These are phyloP conservation scores for Pseudorasbora parva DNA, from an alignment of 2,113 vertebrate genomes.

Conservation along the genomic window DNA sequence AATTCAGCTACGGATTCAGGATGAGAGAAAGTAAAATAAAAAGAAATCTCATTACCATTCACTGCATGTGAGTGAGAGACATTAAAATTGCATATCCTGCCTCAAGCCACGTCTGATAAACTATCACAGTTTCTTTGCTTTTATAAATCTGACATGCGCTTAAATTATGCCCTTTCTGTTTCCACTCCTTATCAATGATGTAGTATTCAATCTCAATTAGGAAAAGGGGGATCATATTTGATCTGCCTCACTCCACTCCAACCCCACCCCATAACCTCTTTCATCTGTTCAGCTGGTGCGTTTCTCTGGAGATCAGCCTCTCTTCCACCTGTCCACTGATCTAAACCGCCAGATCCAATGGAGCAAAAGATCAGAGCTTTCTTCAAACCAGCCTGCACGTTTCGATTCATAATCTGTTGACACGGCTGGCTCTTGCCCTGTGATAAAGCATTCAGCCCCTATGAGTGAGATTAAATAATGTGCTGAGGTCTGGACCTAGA, in stretches of 20 bases:
- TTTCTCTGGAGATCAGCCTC: not conserved
- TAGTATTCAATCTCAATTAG: conserved; percentile 39
- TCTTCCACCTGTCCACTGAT: conserved; percentile 6
- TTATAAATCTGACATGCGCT: conserved; percentile 56
- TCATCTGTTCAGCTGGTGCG: not conserved
- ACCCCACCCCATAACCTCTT: not conserved
- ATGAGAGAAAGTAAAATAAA: not conserved
- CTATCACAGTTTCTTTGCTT: conserved; percentile 54
- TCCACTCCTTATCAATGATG: conserved; percentile 35
- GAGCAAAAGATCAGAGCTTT: conserved; percentile 27
- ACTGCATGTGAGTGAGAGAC: conserved; percentile 30
- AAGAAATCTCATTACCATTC: conserved; percentile 55
- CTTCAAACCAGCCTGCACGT: not conserved
- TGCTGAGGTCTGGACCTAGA: not conserved
- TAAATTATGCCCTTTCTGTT: conserved; percentile 48
- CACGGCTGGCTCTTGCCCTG: not conserved
- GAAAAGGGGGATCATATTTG: conserved; percentile 38
- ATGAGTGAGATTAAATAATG: conserved; percentile 26
- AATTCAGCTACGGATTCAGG: conserved; percentile 2
- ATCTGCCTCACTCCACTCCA: not conserved
- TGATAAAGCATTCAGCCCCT: conserved; percentile 17
- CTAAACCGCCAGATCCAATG: conserved; percentile 20
- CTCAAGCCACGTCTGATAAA: conserved; percentile 55
- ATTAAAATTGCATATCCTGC: conserved; percentile 60
- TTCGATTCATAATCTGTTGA: conserved; percentile 28